Percentiles rank a stretch among this genome's conserved stretches.
Conservation (phyloP, 2,888 invertebrate species). For the Prosapia bicincta region DNA sequence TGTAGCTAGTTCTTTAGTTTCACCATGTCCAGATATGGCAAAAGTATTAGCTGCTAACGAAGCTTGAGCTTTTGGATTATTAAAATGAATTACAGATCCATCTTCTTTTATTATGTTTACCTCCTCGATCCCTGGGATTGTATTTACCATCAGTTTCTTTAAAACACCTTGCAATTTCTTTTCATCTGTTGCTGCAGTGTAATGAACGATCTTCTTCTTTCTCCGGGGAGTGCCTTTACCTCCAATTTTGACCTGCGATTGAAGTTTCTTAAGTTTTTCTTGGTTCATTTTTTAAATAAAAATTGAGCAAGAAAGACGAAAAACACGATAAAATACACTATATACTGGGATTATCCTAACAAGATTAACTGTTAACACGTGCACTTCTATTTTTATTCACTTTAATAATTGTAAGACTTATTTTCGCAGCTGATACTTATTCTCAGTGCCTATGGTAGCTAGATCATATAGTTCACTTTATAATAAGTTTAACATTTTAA, state of each 20-base stretch:
- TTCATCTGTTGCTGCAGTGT: slow-evolving; percentile 98
- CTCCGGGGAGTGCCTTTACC: slow-evolving; percentile 99
- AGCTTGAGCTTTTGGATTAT: slow-evolving; percentile 99
- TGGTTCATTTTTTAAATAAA: slow-evolving; percentile 69
- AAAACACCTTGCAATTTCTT: slow-evolving; percentile 97
- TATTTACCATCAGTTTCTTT: slow-evolving; percentile 97
- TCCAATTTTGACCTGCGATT: slow-evolving; percentile 94
- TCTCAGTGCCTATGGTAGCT: no score
- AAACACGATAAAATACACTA: no score
- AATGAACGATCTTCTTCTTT: slow-evolving; percentile 99
- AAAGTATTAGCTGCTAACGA: slow-evolving; percentile 98
- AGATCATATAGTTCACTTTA: no score
- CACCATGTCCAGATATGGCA: slow-evolving; percentile 98
- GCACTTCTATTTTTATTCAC: no score
- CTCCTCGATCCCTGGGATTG: slow-evolving; percentile 98
- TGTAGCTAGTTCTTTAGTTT: slow-evolving; percentile 97
- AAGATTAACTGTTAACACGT: no score
- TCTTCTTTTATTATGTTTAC: slow-evolving; percentile 99
- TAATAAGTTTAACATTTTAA: no score
- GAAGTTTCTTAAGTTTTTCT: slow-evolving; percentile 92
- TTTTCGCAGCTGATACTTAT: no score
- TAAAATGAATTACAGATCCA: slow-evolving; percentile 98
- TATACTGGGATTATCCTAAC: no score
- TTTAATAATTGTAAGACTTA: no score
- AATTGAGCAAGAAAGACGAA: no score